Evolutionary conservation across 1,140 invertebrate species (phyloP), one percentile per base, ranked within the genome.

Genomic region (Drosophila lowei): DNA sequence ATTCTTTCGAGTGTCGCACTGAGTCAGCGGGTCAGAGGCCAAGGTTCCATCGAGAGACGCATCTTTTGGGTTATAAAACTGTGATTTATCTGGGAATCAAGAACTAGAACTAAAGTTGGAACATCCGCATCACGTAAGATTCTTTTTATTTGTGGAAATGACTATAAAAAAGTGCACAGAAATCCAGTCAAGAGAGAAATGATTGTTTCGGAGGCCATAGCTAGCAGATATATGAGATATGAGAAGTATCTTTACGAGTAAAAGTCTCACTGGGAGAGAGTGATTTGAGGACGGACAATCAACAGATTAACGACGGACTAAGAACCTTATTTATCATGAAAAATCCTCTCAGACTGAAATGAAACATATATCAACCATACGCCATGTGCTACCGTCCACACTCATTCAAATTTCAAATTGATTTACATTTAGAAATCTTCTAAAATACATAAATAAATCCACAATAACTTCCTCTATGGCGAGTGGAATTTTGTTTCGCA

Each of bases 401-500:
- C n/a, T n/a, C n/a, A n/a, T n/a, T n/a, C n/a, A n/a, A n/a, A n/a
- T n/a, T n/a, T n/a, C n/a, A 3, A 34, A 34, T 34, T 3, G 9
- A 34, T 11, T 11, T 34, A 34, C 9, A 34, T 11, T 11, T 11
- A 4, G 9, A 34, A 34, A 34, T 11, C 30, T 11, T 2, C 9
- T 0, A 11, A 34, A 11, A 34, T 34, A 34, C 11, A 34, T 3
- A 34, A 34, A 34, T 11, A 34, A 11, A 34, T 11, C 30, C 0
- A 11, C 3, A 34, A 11, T 11, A 34, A 34, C 30, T 34, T 34
- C 30, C 30, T 34, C 43, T 21, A 50, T 25, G 52, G 60, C 63
- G 23, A 56, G 63, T 48, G 65, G 65, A 68, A 68, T 68, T 67
- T 68, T 4, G 30, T 34, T 67, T 67, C 3, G 65, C 44, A 47